Percentiles rank a stretch among this genome's conserved stretches.
phyloP scores from a whole-genome alignment of 2,888 invertebrate genomes.

The Salpingus planirostris region DNA sequence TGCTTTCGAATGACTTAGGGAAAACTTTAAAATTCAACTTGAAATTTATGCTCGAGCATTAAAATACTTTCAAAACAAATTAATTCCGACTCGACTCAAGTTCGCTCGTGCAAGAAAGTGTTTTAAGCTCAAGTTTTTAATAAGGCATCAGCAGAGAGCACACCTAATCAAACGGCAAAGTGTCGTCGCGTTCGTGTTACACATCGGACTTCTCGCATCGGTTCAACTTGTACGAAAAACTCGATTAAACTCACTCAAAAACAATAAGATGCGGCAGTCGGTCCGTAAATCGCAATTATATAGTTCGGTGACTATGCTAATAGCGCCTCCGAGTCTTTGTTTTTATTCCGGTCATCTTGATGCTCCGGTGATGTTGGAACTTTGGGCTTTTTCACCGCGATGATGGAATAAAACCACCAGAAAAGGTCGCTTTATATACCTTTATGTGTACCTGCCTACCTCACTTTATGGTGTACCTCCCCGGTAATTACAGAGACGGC shows the following conservation, averaged over 20 bases:
- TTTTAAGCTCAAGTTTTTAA: slow-evolving; percentile 1
- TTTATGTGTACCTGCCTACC: too few relatives aligned
- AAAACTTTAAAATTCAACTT: slow-evolving; percentile 10
- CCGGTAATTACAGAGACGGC: too few relatives aligned
- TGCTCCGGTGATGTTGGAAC: too few relatives aligned
- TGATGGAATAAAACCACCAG: too few relatives aligned
- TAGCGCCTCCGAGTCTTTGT: slow-evolving; percentile 11
- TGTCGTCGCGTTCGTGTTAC: too few relatives aligned
- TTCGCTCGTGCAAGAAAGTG: slow-evolving; percentile 1
- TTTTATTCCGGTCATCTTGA: too few relatives aligned
- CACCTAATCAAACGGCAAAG: too few relatives aligned
- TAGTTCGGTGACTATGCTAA: slow-evolving; percentile 21
- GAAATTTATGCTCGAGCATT: slow-evolving; percentile 13
- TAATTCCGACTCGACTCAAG: slow-evolving; percentile 8
- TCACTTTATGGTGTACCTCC: too few relatives aligned
- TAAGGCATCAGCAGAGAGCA: background rate
- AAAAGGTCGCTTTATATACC: too few relatives aligned
- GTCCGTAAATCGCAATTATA: slow-evolving; percentile 21
- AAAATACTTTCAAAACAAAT: slow-evolving; percentile 14
- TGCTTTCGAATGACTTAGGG: slow-evolving; percentile 12
- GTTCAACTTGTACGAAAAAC: too few relatives aligned
- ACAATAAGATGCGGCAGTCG: slow-evolving; percentile 7
- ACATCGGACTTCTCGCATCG: too few relatives aligned
- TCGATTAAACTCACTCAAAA: slow-evolving; percentile 7
- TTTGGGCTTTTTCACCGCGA: too few relatives aligned